Percentiles rank a stretch among this genome's conserved stretches.
phyloP scores from a whole-genome alignment of 2,113 vertebrate species.

The Syrmaticus mikado region DNA sequence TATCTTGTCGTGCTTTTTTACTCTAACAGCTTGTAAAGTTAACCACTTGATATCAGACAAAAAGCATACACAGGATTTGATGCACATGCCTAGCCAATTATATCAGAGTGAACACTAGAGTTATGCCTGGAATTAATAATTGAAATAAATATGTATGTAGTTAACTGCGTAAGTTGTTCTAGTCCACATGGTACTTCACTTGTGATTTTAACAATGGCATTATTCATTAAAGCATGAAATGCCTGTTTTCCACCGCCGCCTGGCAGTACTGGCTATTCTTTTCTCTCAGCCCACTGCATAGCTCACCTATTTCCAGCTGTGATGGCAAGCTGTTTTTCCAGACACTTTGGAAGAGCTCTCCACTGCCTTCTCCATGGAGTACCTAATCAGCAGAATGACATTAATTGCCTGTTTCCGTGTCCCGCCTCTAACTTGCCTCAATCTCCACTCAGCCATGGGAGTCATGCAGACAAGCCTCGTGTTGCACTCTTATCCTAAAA shows the following conservation, averaged over 20 bases:
- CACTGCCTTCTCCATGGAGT: not conserved
- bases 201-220: not conserved
- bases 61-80: not conserved
- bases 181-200: not conserved
- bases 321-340: not conserved
- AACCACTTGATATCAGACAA: not conserved
- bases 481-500: not conserved
- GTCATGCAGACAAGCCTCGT: not conserved
- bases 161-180: not conserved
- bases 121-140: not conserved
- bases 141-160: not conserved
- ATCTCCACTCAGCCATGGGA: not conserved
- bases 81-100: not conserved
- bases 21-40: not conserved
- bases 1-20: slow-evolving; percentile 16
- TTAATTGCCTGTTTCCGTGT: not conserved
- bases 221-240: not conserved
- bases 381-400: not conserved
- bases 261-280: not conserved
- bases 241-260: not conserved
- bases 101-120: not conserved
- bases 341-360: not conserved
- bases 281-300: not conserved
- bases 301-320: not conserved
- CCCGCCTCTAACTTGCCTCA: not conserved